Percentiles rank a stretch among this genome's conserved stretches.
These are phyloP conservation scores for Orius laevigatus DNA, from an alignment of 1,140 invertebrate species.

Conservation along the genomic window DNA sequence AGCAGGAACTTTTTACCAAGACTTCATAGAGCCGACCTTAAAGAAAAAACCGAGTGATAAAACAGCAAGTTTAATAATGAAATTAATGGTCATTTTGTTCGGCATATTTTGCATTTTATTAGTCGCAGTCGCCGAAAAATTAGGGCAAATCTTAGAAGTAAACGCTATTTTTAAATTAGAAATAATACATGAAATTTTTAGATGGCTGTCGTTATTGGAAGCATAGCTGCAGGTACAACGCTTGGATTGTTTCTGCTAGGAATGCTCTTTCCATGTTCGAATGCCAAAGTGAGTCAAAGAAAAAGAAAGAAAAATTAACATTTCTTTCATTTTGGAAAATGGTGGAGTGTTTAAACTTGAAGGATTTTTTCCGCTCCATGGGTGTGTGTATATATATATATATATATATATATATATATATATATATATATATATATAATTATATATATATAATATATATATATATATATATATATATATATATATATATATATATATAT, in stretches of 20 bases:
- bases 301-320: too few relatives aligned
- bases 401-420: slow-evolving; percentile 1
- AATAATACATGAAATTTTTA: slow-evolving; percentile 15
- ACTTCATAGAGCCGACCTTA: slow-evolving; percentile 50
- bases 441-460: neutral
- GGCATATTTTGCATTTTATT: slow-evolving; percentile 41
- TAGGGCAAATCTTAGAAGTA: slow-evolving; percentile 44
- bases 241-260: slow-evolving; percentile 61
- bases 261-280: slow-evolving; percentile 55
- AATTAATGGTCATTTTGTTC: slow-evolving; percentile 43
- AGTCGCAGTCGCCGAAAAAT: slow-evolving; percentile 50
- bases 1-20: slow-evolving; percentile 66
- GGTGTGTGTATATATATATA: too few relatives aligned
- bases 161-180: neutral
- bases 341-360: too few relatives aligned
- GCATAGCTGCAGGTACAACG: slow-evolving; percentile 53
- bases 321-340: too few relatives aligned
- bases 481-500: too few relatives aligned
- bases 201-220: slow-evolving; percentile 42
- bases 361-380: too few relatives aligned
- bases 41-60: slow-evolving; percentile 39
- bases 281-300: slow-evolving; percentile 31
- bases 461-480: neutral
- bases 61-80: slow-evolving; percentile 47
- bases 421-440: too few relatives aligned